phyloP scores from a whole-genome alignment of 2,888 invertebrate genomes.

The Hyalella azteca region DNA sequence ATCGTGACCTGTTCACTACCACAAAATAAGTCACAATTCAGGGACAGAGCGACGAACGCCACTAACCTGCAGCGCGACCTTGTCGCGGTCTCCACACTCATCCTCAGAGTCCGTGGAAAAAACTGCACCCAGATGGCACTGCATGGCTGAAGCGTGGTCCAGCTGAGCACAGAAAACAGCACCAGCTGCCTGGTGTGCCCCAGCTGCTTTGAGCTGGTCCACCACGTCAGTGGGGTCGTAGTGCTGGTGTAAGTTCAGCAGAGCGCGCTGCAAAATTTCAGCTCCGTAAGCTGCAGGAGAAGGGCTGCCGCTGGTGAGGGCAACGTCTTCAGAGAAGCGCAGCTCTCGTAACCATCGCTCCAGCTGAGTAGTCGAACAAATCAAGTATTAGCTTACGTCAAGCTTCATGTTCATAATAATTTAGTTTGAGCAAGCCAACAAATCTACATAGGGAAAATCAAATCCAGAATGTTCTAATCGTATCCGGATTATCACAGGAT shows the following conservation, averaged over 20 bases:
- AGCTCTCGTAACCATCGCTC: not conserved
- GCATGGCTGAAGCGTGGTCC: constrained; percentile 54
- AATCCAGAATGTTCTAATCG: too few relatives aligned
- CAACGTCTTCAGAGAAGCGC: not conserved
- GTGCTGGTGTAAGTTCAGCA: not conserved
- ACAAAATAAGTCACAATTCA: too few relatives aligned
- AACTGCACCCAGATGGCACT: constrained; percentile 54
- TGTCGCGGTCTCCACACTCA: not conserved
- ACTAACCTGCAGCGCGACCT: not conserved
- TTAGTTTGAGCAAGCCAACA: too few relatives aligned
- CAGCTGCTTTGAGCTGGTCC: constrained; percentile 42
- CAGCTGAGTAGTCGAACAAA: not conserved
- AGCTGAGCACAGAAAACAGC: constrained; percentile 48
- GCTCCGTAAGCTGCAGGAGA: not conserved
- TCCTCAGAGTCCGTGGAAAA: not conserved
- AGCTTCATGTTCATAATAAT: too few relatives aligned
- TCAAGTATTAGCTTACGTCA: not conserved
- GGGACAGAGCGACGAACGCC: too few relatives aligned
- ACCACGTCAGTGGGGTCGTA: not conserved
- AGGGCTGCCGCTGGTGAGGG: not conserved
- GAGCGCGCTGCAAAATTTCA: not conserved
- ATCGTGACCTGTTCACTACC: too few relatives aligned
- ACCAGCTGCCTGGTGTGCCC: constrained; percentile 53
- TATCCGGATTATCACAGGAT: too few relatives aligned
- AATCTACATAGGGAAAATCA: too few relatives aligned